Base-by-base conservation (phyloP, 2,797 vertebrate genomes). In the Fringilla coelebs region DNA sequence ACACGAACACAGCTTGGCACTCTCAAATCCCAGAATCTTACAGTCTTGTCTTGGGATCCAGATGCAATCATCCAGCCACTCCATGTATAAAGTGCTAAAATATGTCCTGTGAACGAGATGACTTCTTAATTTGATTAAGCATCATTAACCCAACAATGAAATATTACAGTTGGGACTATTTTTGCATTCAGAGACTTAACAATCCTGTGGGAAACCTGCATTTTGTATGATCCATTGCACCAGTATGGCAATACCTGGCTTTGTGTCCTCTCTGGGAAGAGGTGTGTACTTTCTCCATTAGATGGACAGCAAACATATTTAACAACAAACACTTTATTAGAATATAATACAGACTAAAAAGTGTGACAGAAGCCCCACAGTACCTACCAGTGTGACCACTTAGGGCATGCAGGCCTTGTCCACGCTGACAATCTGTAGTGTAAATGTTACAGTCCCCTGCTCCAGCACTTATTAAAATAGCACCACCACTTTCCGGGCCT, bases 381-480 rank as follows among this genome's bases (percentile, higher is more conserved):
- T n/a, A 95, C 97, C 40, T 96, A 99, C 99, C 99, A 61, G 99
- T 99, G 96, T 99, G 99, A 93, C 99, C 99, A 74, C 99, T 99
- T 58, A 99, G 98, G 19, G 99, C 99, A 21, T 99, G 99, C 72
- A 99, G 98, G 58, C 99, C 99, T 96, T 99, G 99, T 41, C 99
- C 99, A 89, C 99, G 98, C 95, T 99, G 99, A 90, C 99, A 99
- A 86, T 99, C 99, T 8, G 99, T 99, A 79, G 99, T 99, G 96
- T 99, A 99, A 97, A 99, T 99, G 97, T 99, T 99, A 94, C 96
- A 99, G 93, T 99, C 99, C 90, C 99, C 99, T 9, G 99, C 99
- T 73, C 99, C 99, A 9, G 99, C 99, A 77, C 99, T 99, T 97
- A 99, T 99, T 97, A 99, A 97, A 96, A 99, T 99, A 75, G 99